phyloP scores from a whole-genome alignment of 1,140 invertebrate genomes.

The Anthonomus grandis region DNA sequence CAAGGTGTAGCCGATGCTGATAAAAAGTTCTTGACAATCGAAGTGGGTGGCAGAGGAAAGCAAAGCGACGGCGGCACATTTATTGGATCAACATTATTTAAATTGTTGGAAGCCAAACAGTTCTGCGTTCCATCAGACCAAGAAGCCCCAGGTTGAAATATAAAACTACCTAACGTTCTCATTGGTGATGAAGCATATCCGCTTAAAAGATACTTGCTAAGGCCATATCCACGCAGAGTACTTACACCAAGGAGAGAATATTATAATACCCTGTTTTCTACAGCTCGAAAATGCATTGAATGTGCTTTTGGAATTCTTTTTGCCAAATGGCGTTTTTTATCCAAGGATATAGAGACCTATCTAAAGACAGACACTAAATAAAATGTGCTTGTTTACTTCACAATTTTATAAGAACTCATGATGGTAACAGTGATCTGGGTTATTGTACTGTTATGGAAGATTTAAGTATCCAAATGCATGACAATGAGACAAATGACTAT shows the following conservation, averaged over 20 bases:
- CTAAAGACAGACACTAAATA: slow-evolving; percentile 33
- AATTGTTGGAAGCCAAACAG: no score
- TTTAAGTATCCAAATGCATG: no score
- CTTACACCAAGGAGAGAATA: slow-evolving; percentile 43
- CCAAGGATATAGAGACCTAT: slow-evolving; percentile 34
- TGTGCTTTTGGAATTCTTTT: slow-evolving; percentile 46
- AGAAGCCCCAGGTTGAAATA: background rate
- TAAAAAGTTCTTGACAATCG: slow-evolving; percentile 18
- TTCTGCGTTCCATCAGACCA: slow-evolving; percentile 1
- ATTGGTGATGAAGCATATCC: slow-evolving; percentile 52
- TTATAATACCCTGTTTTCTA: slow-evolving; percentile 50
- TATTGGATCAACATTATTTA: no score
- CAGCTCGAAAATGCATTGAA: slow-evolving; percentile 32
- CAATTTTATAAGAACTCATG: slow-evolving; percentile 7
- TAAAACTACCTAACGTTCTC: slow-evolving; percentile 7
- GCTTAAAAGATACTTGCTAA: slow-evolving; percentile 46
- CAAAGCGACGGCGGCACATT: slow-evolving; percentile 26
- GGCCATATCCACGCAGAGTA: slow-evolving; percentile 45
- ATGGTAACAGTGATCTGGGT: background rate
- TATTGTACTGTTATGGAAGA: no score
- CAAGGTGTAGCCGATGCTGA: no score
- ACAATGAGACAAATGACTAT: no score
- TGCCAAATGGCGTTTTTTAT: slow-evolving; percentile 48
- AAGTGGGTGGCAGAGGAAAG: slow-evolving; percentile 10
- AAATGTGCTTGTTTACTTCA: slow-evolving; percentile 33